These are phyloP conservation scores for Acanthurus leucopareius DNA, from an alignment of 2,797 vertebrate genomes.

Conservation along the genomic window DNA sequence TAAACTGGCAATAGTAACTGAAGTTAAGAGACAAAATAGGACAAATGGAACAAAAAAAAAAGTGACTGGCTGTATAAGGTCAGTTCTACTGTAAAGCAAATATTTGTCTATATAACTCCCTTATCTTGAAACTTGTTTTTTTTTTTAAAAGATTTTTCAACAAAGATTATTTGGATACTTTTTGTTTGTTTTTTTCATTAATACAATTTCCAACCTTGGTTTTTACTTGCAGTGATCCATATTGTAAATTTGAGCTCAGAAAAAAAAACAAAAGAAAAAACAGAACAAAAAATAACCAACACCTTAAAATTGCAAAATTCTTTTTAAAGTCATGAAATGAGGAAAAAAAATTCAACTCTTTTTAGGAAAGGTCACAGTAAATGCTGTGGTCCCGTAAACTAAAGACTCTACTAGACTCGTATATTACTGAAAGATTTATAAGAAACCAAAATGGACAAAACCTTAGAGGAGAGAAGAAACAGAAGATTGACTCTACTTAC, in stretches of 20 bases:
- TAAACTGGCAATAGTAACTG: background rate
- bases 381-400: background rate
- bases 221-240: background rate
- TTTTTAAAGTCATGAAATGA: background rate
- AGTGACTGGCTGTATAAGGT: background rate
- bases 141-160: too few species aligned
- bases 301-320: too few species aligned
- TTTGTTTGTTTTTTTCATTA: background rate
- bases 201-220: background rate
- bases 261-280: background rate
- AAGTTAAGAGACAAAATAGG: too few species aligned
- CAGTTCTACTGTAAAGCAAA: background rate
- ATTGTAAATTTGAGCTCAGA: background rate
- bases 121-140: background rate
- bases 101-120: background rate
- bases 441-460: background rate
- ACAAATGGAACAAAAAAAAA: too few species aligned
- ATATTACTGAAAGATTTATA: background rate
- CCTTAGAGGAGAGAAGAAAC: slow-evolving; percentile 2
- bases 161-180: background rate
- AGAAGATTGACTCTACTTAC: slow-evolving; percentile 85
- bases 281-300: background rate
- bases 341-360: background rate
- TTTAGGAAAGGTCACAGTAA: background rate
- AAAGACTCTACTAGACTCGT: background rate